These are phyloP conservation scores for Drosophila mimetica DNA, from an alignment of 2,888 invertebrate genomes.

Conservation along the genomic window DNA sequence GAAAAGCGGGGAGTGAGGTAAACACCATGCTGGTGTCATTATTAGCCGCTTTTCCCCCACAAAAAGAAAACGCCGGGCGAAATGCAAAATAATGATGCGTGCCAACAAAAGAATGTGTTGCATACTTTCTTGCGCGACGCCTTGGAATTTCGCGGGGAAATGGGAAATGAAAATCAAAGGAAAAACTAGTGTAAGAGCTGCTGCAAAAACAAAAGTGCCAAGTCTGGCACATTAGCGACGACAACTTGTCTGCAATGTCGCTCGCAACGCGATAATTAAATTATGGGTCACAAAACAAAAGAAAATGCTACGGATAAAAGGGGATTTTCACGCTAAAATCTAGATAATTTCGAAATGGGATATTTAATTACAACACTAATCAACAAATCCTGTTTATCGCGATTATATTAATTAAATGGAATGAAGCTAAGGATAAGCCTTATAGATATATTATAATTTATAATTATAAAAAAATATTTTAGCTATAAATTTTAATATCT, in stretches of 20 bases:
- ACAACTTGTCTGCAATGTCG: conserved; percentile 48
- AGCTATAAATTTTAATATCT: too few relatives aligned
- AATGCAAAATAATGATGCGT: conserved; percentile 33
- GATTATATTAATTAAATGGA: too few relatives aligned
- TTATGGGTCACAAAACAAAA: conserved; percentile 36
- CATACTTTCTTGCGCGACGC: conserved; percentile 65
- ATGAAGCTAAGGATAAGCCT: too few relatives aligned
- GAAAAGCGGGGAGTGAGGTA: neutral
- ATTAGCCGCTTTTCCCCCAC: conserved; percentile 42
- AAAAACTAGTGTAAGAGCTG: conserved; percentile 10
- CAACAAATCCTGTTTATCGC: neutral
- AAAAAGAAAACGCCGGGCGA: conserved; percentile 5
- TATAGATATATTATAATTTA: too few relatives aligned
- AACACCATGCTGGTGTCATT: conserved; percentile 40
- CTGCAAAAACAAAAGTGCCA: conserved; percentile 41
- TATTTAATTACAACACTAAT: conserved; percentile 1
- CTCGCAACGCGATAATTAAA: conserved; percentile 49
- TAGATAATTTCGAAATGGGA: conserved; percentile 6
- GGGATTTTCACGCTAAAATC: conserved; percentile 9
- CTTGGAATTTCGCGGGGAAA: conserved; percentile 22
- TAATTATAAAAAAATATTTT: too few relatives aligned
- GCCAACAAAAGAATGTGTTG: conserved; percentile 62
- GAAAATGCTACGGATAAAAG: neutral
- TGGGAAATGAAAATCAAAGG: conserved; percentile 6
- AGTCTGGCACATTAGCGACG: conserved; percentile 44